Conservation (phyloP, 30 jellyfish, hydroid and myxozoan genomes). For the Nemopilema nomurai region DNA sequence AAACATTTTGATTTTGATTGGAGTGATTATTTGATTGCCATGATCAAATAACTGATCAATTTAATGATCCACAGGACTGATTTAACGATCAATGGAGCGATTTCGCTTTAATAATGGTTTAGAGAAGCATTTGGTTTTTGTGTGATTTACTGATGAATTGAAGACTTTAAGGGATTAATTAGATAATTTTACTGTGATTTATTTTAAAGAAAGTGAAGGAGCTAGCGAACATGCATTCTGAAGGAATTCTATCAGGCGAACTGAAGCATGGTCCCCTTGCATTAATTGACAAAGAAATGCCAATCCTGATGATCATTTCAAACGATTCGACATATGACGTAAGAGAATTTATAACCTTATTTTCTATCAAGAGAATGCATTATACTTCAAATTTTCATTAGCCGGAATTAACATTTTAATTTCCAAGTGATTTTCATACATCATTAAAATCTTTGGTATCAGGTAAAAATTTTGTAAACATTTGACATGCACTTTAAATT, state of each 20-base stretch:
- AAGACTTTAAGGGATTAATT: no score
- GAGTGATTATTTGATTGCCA: not conserved
- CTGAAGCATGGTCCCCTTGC: slow-evolving; percentile 97
- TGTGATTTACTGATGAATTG: no score
- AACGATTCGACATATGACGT: slow-evolving; percentile 78
- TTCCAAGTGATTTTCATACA: no score
- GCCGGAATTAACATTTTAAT: no score
- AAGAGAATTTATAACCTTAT: not conserved
- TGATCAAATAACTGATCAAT: not conserved
- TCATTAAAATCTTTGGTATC: no score
- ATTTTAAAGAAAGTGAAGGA: slow-evolving; percentile 74
- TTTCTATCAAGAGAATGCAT: not conserved
- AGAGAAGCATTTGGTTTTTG: no score
- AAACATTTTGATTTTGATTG: no score
- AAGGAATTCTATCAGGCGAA: slow-evolving; percentile 96
- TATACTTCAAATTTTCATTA: not conserved
- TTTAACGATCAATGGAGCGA: no score
- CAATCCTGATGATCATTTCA: slow-evolving; percentile 78
- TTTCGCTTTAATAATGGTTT: no score
- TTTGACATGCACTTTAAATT: no score
- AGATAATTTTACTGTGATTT: not conserved
- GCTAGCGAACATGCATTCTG: slow-evolving; percentile 86
- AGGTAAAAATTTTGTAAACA: no score
- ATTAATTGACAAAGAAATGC: slow-evolving; percentile 84
- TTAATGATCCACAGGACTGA: no score